phyloP scores from a whole-genome alignment of 1,140 invertebrate species.

The Pseudomyrmex gracilis region DNA sequence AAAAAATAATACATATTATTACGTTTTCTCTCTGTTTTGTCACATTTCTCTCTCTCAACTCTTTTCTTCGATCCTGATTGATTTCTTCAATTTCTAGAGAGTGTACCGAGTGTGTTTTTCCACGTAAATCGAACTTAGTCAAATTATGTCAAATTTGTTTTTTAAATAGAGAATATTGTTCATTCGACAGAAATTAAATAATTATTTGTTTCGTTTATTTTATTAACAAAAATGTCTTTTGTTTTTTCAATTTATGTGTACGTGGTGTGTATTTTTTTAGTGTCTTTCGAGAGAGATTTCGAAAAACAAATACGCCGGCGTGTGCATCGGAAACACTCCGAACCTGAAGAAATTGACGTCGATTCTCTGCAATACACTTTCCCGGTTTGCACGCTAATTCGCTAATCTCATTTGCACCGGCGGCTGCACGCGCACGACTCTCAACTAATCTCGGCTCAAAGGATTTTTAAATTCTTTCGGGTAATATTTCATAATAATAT shows the following conservation, averaged over 20 bases:
- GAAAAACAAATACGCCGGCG: not conserved
- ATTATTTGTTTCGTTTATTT: not conserved
- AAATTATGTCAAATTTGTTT: not conserved
- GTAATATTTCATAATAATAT: conserved; percentile 41
- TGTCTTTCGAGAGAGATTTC: not conserved
- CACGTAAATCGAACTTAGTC: not conserved
- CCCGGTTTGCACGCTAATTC: not conserved
- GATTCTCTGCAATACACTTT: not conserved
- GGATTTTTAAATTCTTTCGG: conserved; percentile 29
- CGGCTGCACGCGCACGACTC: conserved; percentile 36
- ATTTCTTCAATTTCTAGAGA: not conserved
- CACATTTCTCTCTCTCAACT: not conserved
- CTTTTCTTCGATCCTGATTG: not conserved
- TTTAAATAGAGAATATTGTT: not conserved
- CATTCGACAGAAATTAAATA: not conserved
- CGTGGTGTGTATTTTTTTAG: too few species aligned
- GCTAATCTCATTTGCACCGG: conserved; percentile 31
- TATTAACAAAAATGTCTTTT: not conserved
- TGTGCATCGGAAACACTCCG: conserved; percentile 9
- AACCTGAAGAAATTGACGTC: conserved; percentile 40
- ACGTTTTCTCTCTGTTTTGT: conserved; percentile 3
- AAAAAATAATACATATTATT: conserved; percentile 61
- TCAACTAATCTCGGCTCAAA: conserved; percentile 44
- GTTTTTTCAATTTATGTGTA: too few species aligned
- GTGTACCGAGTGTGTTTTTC: not conserved